Conservation (phyloP, 2,888 invertebrate genomes). For the Ectobius pallidus region DNA sequence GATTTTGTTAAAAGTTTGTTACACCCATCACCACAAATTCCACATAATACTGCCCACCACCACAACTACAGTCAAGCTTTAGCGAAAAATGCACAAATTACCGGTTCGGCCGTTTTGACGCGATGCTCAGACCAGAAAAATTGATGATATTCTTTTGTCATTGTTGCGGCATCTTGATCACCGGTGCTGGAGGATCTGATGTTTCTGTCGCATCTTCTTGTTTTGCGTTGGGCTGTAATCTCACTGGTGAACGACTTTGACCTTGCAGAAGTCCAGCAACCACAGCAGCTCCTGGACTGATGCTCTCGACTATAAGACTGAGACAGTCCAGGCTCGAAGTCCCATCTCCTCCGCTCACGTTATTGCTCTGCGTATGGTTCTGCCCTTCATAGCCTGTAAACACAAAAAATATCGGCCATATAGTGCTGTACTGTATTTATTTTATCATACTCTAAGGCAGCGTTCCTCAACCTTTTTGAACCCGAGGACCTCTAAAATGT, state of each 20-base stretch:
- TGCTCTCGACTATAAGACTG: slow-evolving; percentile 73
- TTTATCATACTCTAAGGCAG: no score
- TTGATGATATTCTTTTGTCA: not conserved
- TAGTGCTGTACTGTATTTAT: no score
- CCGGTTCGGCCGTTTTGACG: not conserved
- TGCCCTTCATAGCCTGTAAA: slow-evolving; percentile 57
- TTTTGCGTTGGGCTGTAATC: not conserved
- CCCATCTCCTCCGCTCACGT: slow-evolving; percentile 40
- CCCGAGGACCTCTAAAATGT: no score
- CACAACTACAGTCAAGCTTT: not conserved
- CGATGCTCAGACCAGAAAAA: not conserved
- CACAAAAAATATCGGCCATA: no score
- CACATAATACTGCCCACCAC: not conserved
- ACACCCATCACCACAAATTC: no score
- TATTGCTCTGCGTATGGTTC: slow-evolving; percentile 58
- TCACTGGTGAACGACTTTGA: not conserved
- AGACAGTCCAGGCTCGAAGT: slow-evolving; percentile 68
- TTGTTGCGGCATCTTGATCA: not conserved
- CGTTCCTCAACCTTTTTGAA: no score
- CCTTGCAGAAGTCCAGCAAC: slow-evolving; percentile 4
- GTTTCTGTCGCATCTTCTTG: not conserved
- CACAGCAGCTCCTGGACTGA: slow-evolving; percentile 52
- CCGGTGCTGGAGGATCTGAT: not conserved
- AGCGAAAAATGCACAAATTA: not conserved
- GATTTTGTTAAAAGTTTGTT: not conserved